A percentile compares a stretch with the other conserved stretches of the same genome.
Evolutionary conservation across 1,140 invertebrate genomes (phyloP).

Genomic region (Drosophila elegans): DNA sequence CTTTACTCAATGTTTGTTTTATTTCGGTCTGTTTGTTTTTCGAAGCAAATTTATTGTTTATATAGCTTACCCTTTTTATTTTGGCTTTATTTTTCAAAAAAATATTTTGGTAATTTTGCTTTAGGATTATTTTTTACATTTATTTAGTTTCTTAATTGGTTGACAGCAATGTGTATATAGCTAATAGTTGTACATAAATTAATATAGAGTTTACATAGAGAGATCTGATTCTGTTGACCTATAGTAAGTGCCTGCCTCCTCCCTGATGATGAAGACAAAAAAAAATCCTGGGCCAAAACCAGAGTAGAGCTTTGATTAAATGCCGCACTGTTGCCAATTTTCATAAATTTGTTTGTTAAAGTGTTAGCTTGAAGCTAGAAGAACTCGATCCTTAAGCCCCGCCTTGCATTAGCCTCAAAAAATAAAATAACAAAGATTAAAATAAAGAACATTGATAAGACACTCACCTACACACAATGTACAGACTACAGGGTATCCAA

Average conservation of each 20-base stretch:
- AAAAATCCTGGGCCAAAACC: neutral
- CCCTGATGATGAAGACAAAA: neutral
- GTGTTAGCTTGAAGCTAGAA: constrained; percentile 62
- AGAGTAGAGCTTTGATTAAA: constrained; percentile 38
- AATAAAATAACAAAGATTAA: neutral
- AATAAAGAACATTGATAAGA: neutral
- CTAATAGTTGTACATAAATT: constrained; percentile 22
- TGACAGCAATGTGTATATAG: constrained; percentile 22
- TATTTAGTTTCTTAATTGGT: neutral
- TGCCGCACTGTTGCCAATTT: constrained; percentile 40
- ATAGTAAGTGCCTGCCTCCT: constrained; percentile 39
- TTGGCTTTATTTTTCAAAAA: too few species aligned
- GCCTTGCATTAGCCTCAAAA: constrained; percentile 13
- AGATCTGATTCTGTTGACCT: constrained; percentile 42
- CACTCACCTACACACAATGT: constrained; percentile 14
- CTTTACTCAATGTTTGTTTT: constrained; percentile 31
- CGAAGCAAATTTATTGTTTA: too few species aligned
- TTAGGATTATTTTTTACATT: too few species aligned
- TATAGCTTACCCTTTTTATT: neutral
- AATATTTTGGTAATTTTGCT: too few species aligned
- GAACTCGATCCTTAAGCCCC: neutral
- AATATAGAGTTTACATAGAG: constrained; percentile 13
- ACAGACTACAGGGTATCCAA: constrained; percentile 68
- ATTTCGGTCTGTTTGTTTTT: neutral
- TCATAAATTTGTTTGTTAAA: constrained; percentile 54